Evolutionary conservation across 2,797 vertebrate species (phyloP).

Genomic region (Pantherophis vulpinus): DNA sequence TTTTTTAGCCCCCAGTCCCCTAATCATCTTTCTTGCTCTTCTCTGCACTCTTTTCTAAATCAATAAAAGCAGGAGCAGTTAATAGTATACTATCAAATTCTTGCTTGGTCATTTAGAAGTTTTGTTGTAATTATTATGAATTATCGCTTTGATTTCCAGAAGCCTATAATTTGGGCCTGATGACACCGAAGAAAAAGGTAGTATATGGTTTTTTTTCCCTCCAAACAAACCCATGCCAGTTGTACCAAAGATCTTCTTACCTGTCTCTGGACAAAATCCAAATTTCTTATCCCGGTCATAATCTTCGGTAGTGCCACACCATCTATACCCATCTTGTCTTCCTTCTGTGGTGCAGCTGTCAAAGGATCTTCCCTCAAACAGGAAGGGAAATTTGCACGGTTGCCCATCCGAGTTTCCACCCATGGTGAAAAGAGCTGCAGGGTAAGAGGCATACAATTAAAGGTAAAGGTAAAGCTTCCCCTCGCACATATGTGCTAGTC

Average conservation of each 20-base stretch:
- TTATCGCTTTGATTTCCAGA: not conserved
- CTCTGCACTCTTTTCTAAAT: not conserved
- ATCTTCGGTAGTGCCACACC: slow-evolving; percentile 95
- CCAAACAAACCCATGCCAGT: too few relatives aligned
- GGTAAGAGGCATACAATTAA: not conserved
- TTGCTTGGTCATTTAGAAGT: not conserved
- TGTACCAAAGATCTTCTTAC: slow-evolving; percentile 58
- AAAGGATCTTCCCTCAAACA: slow-evolving; percentile 85
- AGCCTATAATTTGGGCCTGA: not conserved
- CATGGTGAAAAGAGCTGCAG: slow-evolving; percentile 91
- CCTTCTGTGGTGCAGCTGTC: slow-evolving; percentile 89
- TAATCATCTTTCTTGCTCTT: too few relatives aligned
- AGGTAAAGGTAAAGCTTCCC: too few relatives aligned
- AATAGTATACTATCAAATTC: not conserved
- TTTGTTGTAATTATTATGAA: not conserved
- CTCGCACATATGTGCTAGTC: too few relatives aligned
- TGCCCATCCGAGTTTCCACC: slow-evolving; percentile 89
- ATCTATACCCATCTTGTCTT: slow-evolving; percentile 92
- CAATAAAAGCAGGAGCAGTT: not conserved
- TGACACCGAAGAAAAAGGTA: not conserved
- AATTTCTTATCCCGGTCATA: slow-evolving; percentile 90
- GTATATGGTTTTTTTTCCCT: not conserved
- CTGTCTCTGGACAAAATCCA: slow-evolving; percentile 95
- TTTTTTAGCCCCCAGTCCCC: too few relatives aligned
- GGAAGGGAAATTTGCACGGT: slow-evolving; percentile 95